phyloP scores from a whole-genome alignment of 2,888 invertebrate species.

The Drosophila mimetica region DNA sequence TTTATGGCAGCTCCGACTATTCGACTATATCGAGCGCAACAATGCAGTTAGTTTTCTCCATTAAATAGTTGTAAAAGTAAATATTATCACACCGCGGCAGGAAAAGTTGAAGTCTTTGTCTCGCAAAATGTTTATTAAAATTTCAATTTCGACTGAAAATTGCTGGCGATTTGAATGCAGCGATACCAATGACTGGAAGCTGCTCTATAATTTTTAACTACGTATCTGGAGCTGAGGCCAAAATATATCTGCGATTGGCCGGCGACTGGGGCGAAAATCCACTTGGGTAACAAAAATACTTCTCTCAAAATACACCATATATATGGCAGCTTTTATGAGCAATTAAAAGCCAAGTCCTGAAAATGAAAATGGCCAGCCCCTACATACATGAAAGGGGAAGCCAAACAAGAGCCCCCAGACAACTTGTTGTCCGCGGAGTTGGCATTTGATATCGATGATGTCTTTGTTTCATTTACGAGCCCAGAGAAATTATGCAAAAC shows the following conservation, averaged over 20 bases:
- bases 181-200: slow-evolving; percentile 18
- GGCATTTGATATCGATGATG: slow-evolving; percentile 80
- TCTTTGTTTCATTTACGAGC: slow-evolving; percentile 74
- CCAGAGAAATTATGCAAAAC: slow-evolving; percentile 68
- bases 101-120: slow-evolving; percentile 24
- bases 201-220: slow-evolving; percentile 19
- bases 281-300: slow-evolving; percentile 17
- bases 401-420: slow-evolving; percentile 55
- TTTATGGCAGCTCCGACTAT: slow-evolving; percentile 33
- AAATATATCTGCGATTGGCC: slow-evolving; percentile 7
- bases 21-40: slow-evolving; percentile 4
- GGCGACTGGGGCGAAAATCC: slow-evolving; percentile 9
- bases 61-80: slow-evolving; percentile 46
- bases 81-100: slow-evolving; percentile 39
- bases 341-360: slow-evolving; percentile 31
- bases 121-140: slow-evolving; percentile 20
- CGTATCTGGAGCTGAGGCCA: neutral
- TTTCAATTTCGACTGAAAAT: slow-evolving; percentile 26
- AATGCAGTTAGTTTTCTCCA: slow-evolving; percentile 47
- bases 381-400: slow-evolving; percentile 46
- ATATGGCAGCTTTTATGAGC: slow-evolving; percentile 31
- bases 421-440: slow-evolving; percentile 42
- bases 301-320: slow-evolving; percentile 11
- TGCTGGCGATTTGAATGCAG: slow-evolving; percentile 27
- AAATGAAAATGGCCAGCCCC: slow-evolving; percentile 9